Conservation (phyloP, 2,888 invertebrate genomes). For the Drosophila picticornis region DNA sequence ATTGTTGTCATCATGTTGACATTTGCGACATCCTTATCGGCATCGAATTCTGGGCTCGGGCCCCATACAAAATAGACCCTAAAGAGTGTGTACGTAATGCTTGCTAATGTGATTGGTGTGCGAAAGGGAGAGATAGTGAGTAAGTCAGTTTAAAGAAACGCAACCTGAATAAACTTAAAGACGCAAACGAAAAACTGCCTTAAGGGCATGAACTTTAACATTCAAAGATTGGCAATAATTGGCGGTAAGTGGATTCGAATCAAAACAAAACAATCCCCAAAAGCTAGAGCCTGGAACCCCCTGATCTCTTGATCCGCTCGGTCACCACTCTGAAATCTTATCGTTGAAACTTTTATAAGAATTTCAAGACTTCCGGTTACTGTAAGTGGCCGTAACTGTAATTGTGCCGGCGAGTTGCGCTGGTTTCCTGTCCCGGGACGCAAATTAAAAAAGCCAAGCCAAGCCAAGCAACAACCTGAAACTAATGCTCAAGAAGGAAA, state of each 20-base stretch:
- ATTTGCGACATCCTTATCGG: slow-evolving; percentile 77
- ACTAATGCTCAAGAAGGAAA: slow-evolving; percentile 2
- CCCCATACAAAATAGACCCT: slow-evolving; percentile 47
- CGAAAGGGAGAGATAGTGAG: neutral
- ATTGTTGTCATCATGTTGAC: slow-evolving; percentile 81
- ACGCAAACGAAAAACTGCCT: neutral
- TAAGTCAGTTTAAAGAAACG: slow-evolving; percentile 17
- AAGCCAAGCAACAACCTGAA: slow-evolving; percentile 18
- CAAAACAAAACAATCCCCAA: slow-evolving; percentile 21
- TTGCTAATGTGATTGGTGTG: slow-evolving; percentile 54
- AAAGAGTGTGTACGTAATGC: slow-evolving; percentile 8
- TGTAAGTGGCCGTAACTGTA: slow-evolving; percentile 35
- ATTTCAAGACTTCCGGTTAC: slow-evolving; percentile 67
- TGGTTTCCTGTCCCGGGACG: slow-evolving; percentile 44
- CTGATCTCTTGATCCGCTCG: neutral
- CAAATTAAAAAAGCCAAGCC: slow-evolving; percentile 52
- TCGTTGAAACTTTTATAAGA: slow-evolving; percentile 54
- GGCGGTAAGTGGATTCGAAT: slow-evolving; percentile 37
- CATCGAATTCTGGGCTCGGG: slow-evolving; percentile 34
- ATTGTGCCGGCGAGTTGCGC: slow-evolving; percentile 35
- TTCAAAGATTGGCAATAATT: slow-evolving; percentile 35
- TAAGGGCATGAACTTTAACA: neutral
- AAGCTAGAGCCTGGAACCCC: neutral
- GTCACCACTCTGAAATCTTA: slow-evolving; percentile 9
- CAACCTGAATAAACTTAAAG: neutral